Base-by-base conservation (phyloP, 2,113 vertebrate genomes). In the Guaruba guarouba region DNA sequence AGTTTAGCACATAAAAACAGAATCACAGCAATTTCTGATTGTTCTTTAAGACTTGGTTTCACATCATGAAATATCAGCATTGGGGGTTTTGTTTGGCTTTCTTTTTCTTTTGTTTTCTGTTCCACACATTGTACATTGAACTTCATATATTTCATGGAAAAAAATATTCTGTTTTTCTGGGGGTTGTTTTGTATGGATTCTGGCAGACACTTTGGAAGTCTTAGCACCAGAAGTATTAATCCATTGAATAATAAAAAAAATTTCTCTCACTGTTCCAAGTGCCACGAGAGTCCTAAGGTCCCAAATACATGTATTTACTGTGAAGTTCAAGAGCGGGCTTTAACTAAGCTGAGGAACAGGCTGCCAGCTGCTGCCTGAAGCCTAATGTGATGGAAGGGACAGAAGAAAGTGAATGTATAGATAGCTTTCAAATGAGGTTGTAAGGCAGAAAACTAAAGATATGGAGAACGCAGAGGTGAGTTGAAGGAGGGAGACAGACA, bases 1-100 rank as follows among this genome's bases (percentile, higher is more conserved):
- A 82, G 62, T 94, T 95, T 78, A 92, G 66, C 29, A 78, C 61
- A 68, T 41, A 52, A 93, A 95, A 92, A 95, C 17, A 84, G 64
- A 92, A 91, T 77, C 28, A 46, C 62, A 75, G 63, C 46, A 64
- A 68, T 79, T 86, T 52, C 29, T 81, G 41, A 9, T 49, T 66
- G 62, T 79, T 84, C 6, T 79, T 75, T 74, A 79, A 84, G 51
- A 78, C 20, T 75, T 69, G n/a, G 13, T 92, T 90, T 94, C 31
- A 67, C 27, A 74, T 1, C 59, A 52, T 0, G 1, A 78, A 82
- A 79, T 9, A 17, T 17, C 49, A 14, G 43, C 23, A 33, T 23
- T 61, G 24, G 31, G 28, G 39, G 48, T 35, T 59, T 35, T 59
- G 33, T 59, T 35, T 59, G 57, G 33, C 15, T 59, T 35, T 59